Conservation (phyloP, 2,797 vertebrate species). For the Rhadinocentrus ornatus region DNA sequence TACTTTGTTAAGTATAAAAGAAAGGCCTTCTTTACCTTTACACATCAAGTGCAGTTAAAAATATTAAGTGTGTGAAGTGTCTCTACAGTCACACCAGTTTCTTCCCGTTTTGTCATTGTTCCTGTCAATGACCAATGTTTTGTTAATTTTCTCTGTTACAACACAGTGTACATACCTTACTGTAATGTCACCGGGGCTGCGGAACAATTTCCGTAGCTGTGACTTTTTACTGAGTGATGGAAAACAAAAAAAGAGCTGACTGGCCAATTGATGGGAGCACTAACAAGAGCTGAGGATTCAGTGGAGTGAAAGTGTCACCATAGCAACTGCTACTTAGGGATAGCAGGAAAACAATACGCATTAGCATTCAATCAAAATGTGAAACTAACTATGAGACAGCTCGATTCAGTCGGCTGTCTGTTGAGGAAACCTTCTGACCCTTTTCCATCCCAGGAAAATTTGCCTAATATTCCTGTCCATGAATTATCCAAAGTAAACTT, state of each 20-base stretch:
- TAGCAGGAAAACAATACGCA: constrained; percentile 31
- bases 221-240: constrained; percentile 55
- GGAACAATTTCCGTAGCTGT: constrained; percentile 36
- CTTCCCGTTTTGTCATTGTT: constrained; percentile 28
- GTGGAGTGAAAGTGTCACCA: constrained; percentile 45
- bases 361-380: constrained; percentile 29
- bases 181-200: constrained; percentile 9
- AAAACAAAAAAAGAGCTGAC: constrained; percentile 48
- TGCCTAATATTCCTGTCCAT: background rate
- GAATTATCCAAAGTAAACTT: background rate
- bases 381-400: constrained; percentile 13
- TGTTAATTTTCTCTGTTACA: constrained; percentile 36
- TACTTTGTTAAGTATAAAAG: background rate
- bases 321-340: constrained; percentile 26
- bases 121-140: constrained; percentile 2
- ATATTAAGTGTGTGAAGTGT: background rate
- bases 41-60: constrained; percentile 5
- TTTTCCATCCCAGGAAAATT: background rate
- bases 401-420: background rate
- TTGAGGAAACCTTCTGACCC: background rate
- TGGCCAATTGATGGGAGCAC: constrained; percentile 52
- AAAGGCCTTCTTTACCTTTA: background rate
- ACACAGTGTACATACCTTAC: background rate
- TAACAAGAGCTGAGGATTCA: constrained; percentile 34
- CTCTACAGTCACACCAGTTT: constrained; percentile 20